Evolutionary conservation across 1,140 invertebrate species (phyloP).

Genomic region (Anoplophora glabripennis): DNA sequence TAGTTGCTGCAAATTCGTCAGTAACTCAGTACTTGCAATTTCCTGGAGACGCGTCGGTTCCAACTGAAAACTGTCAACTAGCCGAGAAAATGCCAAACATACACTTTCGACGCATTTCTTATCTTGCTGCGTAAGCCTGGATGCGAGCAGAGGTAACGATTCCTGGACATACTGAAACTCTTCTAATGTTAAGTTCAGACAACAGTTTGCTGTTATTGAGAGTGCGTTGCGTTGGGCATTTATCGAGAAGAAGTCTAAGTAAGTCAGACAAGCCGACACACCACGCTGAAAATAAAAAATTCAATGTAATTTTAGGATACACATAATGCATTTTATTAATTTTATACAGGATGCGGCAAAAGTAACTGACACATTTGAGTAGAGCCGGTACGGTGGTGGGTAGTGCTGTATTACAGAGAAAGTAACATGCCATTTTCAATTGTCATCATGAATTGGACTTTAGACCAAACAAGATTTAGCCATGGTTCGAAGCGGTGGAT

Average conservation of each 20-base stretch:
- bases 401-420: too few species aligned
- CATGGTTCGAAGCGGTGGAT: too few species aligned
- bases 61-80: slow-evolving; percentile 95
- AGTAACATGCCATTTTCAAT: too few species aligned
- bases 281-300: slow-evolving; percentile 68
- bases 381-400: too few species aligned
- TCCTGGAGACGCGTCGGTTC: slow-evolving; percentile 89
- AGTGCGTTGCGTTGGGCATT: slow-evolving; percentile 92
- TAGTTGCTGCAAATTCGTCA: slow-evolving; percentile 91
- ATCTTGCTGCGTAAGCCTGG: slow-evolving; percentile 87
- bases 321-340: background rate
- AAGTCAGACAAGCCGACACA: slow-evolving; percentile 91
- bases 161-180: slow-evolving; percentile 92
- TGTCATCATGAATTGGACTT: too few species aligned
- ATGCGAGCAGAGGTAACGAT: slow-evolving; percentile 82
- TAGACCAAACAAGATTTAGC: too few species aligned
- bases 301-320: background rate
- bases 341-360: too few species aligned
- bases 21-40: slow-evolving; percentile 88
- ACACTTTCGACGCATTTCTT: slow-evolving; percentile 98
- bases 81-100: slow-evolving; percentile 90
- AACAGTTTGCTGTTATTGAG: slow-evolving; percentile 95
- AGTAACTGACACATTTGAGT: background rate
- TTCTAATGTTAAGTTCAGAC: slow-evolving; percentile 87
- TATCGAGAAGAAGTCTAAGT: slow-evolving; percentile 97